These are phyloP conservation scores for Microtus ochrogaster DNA, from an alignment of 2,113 vertebrate species.

Conservation along the genomic window DNA sequence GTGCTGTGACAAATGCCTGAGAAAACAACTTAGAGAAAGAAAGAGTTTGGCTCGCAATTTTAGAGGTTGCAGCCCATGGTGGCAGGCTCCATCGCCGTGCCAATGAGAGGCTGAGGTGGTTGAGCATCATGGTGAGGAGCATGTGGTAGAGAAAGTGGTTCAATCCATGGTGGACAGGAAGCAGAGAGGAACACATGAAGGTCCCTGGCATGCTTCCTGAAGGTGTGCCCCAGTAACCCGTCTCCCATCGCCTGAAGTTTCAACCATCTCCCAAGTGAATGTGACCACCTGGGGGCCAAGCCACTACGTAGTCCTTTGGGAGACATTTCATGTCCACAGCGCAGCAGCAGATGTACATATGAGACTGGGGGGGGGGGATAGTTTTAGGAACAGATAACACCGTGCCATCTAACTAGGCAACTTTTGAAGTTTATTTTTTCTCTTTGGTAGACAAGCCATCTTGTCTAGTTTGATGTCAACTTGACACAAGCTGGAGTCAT, in stretches of 20 bases:
- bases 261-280: background rate
- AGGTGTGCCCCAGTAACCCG: background rate
- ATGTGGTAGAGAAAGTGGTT: background rate
- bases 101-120: background rate
- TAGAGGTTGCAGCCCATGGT: background rate
- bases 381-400: constrained; percentile 11
- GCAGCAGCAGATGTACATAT: too few relatives aligned
- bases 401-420: background rate
- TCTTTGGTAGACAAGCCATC: background rate
- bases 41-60: background rate
- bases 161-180: background rate
- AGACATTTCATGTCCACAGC: background rate
- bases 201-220: background rate
- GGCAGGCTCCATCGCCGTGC: background rate
- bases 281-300: background rate
- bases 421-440: background rate
- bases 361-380: background rate
- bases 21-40: background rate
- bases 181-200: background rate
- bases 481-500: background rate
- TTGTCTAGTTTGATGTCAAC: background rate
- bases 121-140: background rate
- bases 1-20: background rate
- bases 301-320: background rate
- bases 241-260: background rate